Base-by-base conservation (phyloP, 2,113 vertebrate species). In the Chelonoidis abingdonii region DNA sequence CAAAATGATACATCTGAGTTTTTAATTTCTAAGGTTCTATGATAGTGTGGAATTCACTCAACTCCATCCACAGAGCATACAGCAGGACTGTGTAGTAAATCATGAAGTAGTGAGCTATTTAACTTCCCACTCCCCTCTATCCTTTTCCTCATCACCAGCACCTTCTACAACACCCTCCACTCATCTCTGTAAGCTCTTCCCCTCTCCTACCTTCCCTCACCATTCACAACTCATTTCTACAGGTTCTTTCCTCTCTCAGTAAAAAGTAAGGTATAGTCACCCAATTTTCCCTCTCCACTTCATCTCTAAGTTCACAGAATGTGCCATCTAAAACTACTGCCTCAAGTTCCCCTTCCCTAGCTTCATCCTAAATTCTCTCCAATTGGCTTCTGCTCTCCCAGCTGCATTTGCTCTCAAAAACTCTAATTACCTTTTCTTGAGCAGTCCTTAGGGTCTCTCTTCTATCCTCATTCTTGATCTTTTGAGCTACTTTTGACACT, bases 401-500 rank as follows among this genome's bases (percentile, higher is more conserved):
- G 5, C 7, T 83, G 50, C 4, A 27, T 83, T 0, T 72, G 5
- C 35, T 50, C 81, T 85, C 24, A 83, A 91, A 80, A n/a, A 7
- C 25, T 86, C 44, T 4, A 69, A 21, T 19, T 35, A n/a, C 8
- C 17, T 69, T 69, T 69, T 69, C 62, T 69, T 65, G 16, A 31
- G 62, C 62, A n/a, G 31, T 65, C 57, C 50, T 14, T 52, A 75
- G 0, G 2, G 79, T 24, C 52, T 91, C 88, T 44, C 57, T 65
- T 89, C 24, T 86, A 5, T 82, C 8, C 12, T 78, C 65, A 7
- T 54, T 75, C 80, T 89, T 57, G 35, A 69, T n/a, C 75, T 49
- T 69, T 3, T 13, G 19, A 57, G 17, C 62, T 90, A 59, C 44
- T 95, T 88, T 83, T 78, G 84, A 90, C 92, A 89, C 83, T 31